Evolutionary conservation across 2,797 vertebrate genomes (phyloP).

Genomic region (Neoniphon sammara): DNA sequence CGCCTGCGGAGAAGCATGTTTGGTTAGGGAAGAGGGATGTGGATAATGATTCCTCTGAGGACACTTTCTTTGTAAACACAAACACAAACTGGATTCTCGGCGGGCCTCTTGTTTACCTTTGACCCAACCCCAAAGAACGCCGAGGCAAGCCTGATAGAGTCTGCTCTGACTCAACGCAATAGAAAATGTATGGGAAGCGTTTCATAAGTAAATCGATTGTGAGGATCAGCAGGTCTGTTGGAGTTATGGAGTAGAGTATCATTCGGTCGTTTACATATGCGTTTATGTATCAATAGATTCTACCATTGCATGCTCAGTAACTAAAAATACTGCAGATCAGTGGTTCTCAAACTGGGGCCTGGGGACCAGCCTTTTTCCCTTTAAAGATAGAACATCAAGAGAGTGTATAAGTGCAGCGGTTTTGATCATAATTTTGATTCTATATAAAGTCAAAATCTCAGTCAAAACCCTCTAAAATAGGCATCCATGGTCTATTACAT

Average conservation of each 20-base stretch:
- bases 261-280: constrained; percentile 18
- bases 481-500: no score
- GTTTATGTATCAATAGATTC: constrained; percentile 34
- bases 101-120: constrained; percentile 76
- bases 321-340: constrained; percentile 4
- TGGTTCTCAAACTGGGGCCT: no score
- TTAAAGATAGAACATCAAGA: no score
- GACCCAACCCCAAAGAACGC: constrained; percentile 54
- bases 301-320: constrained; percentile 24
- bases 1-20: constrained; percentile 72
- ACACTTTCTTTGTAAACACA: constrained; percentile 76
- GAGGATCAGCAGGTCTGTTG: neutral
- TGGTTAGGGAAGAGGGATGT: constrained; percentile 68
- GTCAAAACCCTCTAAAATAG: no score
- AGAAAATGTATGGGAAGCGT: neutral
- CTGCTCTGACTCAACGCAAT: constrained; percentile 2
- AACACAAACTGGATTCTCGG: constrained; percentile 58
- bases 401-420: no score
- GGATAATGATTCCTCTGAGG: constrained; percentile 71
- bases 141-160: constrained; percentile 35
- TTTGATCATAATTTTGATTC: no score
- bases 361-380: no score
- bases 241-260: neutral
- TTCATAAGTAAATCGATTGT: neutral
- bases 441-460: no score